Evolutionary conservation across 2,113 vertebrate genomes (phyloP), one percentile per base, ranked within the genome.

Genomic region (Scartelaos histophorus): DNA sequence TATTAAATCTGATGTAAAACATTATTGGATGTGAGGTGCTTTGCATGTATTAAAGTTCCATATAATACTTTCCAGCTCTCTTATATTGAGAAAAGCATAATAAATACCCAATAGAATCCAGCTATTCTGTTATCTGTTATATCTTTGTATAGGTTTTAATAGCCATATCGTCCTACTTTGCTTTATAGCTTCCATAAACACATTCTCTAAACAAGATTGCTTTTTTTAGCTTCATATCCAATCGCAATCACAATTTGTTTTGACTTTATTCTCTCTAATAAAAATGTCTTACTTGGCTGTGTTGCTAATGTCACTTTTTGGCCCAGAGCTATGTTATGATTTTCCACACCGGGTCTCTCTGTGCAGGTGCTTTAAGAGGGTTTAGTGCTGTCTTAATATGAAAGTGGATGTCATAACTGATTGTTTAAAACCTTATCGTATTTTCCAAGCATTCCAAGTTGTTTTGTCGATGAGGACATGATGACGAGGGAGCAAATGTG

Each of bases 231-330:
- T 66, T 45, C n/a, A 22, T 13, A 49, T 38, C 35, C 67, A 58
- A 67, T 74, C 56, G 62, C 58, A 15, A 3, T 54, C 70, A 24
- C 29, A 11, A 24, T 53, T 29, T 68, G 70, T 47, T 13, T 71
- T 70, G 60, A 75, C 53, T 73, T 81, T 66, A 71, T 65, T 76
- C 19, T 22, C 45, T 53, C 76, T 70, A 76, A 73, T 72, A 54
- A 77, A 46, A n/a, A 56, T 3, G 45, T 67, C 54, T 69, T 51
- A 11, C 35, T 10, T 7, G 35, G 19, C n/a, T 13, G 35, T 49
- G 67, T 21, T 45, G 13, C 72, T 77, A 67, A 75, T 66, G 54
- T 35, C 22, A 29, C 17, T 60, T 12, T 43, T 75, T 19, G 6
- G 58, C 60, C 66, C 56, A 70, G 72, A 54, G 51, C 51, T 1